Evolutionary conservation across 2,797 vertebrate genomes (phyloP), one percentile per base, ranked within the genome.

Genomic region (Limnodromus scolopaceus): DNA sequence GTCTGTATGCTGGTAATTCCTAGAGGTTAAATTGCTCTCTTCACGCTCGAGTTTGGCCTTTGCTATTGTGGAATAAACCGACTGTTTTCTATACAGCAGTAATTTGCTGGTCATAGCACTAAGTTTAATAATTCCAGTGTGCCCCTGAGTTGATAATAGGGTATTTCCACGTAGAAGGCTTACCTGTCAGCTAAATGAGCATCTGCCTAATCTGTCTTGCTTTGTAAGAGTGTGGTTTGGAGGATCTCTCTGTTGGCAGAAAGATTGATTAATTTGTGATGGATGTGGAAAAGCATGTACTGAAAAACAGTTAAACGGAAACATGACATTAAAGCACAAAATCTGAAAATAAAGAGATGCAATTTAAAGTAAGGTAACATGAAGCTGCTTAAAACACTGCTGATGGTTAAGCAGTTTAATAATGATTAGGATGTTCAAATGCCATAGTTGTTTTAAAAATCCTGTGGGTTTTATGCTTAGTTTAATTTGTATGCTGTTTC

Each of bases 361-460:
- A 11, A 1, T 10, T 28, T 36, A 16, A 58, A 81, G 4, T 45
- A 43, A 58, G 2, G 1, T 14, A 13, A 14, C 0, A 3, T 2
- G 9, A 61, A 69, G 8, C 18, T 69, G 7, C 10, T 15, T 43
- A 11, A 61, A 65, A 17, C 55, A 15, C 8, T 58, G 3, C 5
- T 65, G 6, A 2, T 41, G 11, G 23, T 14, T 76, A 22, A 74
- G 39, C 14, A 10, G 8, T 55, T 46, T 5, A 18, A 0, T 58
- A 53, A 18, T 4, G 5, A 6, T 43, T 13, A 28, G 8, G 9
- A 51, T 77, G 27, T 32, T 41, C 3, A 54, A 41, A 36, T 53
- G 12, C 14, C 60, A 0, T 22, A 13, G 8, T 32, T 48, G 0
- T 19, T 51, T 43, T 3, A 0, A 3, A 27, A 71, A 17, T 1